phyloP scores from a whole-genome alignment of 2,888 invertebrate genomes.

The Andrena praecox region DNA sequence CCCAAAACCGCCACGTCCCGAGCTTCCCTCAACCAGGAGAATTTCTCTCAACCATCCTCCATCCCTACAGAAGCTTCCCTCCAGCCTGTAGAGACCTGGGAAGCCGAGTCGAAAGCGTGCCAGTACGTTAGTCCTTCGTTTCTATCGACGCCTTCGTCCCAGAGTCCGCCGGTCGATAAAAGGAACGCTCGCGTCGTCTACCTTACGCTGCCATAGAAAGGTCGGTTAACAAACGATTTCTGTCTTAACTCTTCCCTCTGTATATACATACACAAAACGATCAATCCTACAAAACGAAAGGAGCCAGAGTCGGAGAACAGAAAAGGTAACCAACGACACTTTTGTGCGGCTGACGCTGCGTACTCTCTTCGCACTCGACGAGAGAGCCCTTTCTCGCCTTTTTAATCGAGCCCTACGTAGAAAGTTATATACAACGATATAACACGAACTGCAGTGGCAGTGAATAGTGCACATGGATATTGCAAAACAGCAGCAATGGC shows the following conservation, averaged over 20 bases:
- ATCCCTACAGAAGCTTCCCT: conserved; percentile 1
- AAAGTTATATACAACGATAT: conserved; percentile 80
- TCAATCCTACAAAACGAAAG: neutral
- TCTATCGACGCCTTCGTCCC: neutral
- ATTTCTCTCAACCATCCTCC: neutral
- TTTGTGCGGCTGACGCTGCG: conserved; percentile 55
- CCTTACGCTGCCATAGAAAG: neutral
- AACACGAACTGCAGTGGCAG: conserved; percentile 85
- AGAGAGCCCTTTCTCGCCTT: conserved; percentile 64
- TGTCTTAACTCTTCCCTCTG: neutral
- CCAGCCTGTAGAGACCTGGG: neutral
- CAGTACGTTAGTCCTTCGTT: neutral
- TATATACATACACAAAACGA: neutral
- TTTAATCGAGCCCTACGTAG: conserved; percentile 71
- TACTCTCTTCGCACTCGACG: neutral
- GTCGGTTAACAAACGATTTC: neutral
- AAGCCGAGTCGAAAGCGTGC: neutral
- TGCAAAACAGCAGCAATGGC: conserved; percentile 81
- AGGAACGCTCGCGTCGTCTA: conserved; percentile 8
- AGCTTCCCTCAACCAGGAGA: neutral
- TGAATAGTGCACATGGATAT: conserved; percentile 84
- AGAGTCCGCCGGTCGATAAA: conserved; percentile 14
- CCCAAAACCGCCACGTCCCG: neutral
- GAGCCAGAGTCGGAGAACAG: conserved; percentile 14
- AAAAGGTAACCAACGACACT: conserved; percentile 25